These are phyloP conservation scores for Drosophila robusta DNA, from an alignment of 2,888 invertebrate species.

Conservation along the genomic window DNA sequence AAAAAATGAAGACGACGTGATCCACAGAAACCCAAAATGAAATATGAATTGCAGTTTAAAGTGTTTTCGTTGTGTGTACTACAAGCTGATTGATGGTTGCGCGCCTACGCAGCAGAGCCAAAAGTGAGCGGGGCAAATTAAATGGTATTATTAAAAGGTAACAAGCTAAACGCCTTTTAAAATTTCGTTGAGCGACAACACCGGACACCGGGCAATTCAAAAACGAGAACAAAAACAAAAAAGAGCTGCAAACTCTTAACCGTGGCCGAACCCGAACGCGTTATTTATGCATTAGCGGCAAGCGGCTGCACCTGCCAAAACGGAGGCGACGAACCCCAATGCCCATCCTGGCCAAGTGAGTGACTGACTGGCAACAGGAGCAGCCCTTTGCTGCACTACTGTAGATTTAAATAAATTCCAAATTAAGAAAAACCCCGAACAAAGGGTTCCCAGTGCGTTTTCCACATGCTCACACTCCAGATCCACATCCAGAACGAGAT, in stretches of 20 bases:
- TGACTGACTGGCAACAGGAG: constrained; percentile 35
- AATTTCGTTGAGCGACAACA: constrained; percentile 59
- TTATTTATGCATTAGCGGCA: constrained; percentile 78
- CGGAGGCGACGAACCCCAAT: constrained; percentile 56
- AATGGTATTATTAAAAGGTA: constrained; percentile 80
- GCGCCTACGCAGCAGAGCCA: constrained; percentile 69
- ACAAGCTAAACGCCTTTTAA: constrained; percentile 81
- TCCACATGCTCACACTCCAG: constrained; percentile 40
- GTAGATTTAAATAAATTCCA: constrained; percentile 81
- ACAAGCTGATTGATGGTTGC: constrained; percentile 75
- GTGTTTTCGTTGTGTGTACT: constrained; percentile 36
- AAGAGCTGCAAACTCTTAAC: constrained; percentile 38
- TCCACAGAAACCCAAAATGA: constrained; percentile 58
- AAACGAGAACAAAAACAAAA: neutral
- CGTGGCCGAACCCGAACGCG: constrained; percentile 41
- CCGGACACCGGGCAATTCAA: constrained; percentile 32
- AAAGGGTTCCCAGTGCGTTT: constrained; percentile 63
- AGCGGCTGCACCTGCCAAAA: constrained; percentile 68
- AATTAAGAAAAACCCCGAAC: constrained; percentile 73
- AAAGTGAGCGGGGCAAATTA: constrained; percentile 60
- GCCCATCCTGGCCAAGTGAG: constrained; percentile 25
- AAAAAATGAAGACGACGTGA: constrained; percentile 71
- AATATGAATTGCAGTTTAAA: constrained; percentile 73
- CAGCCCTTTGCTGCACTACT: constrained; percentile 44
- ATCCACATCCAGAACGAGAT: constrained; percentile 15